phyloP scores from a whole-genome alignment of 2,113 vertebrate genomes.

The Siniperca knerii region DNA sequence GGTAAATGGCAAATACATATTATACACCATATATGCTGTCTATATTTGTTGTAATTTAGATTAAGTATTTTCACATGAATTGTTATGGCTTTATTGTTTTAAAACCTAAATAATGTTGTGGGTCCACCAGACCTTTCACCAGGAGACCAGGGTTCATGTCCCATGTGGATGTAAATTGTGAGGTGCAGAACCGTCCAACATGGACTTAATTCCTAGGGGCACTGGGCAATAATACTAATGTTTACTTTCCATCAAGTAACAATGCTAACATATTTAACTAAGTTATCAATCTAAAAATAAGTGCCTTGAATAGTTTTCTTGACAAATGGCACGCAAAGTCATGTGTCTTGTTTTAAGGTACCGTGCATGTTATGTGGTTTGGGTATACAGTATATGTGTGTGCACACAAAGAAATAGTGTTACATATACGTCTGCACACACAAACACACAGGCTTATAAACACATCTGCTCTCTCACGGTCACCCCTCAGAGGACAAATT shows the following conservation, averaged over 20 bases:
- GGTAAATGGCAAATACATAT: too few species aligned
- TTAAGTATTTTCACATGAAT: too few species aligned
- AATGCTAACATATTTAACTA: background rate
- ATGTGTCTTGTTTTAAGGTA: background rate
- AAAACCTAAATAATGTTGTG: too few species aligned
- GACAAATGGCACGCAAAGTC: background rate
- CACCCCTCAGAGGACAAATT: slow-evolving; percentile 54
- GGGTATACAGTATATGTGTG: background rate
- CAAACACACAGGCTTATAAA: slow-evolving; percentile 25
- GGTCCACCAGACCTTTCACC: too few species aligned
- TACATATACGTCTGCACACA: background rate
- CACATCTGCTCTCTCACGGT: slow-evolving; percentile 28
- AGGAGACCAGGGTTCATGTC: too few species aligned
- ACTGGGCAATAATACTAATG: background rate
- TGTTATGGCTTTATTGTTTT: too few species aligned
- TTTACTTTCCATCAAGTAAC: background rate
- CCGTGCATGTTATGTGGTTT: background rate
- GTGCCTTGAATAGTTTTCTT: background rate
- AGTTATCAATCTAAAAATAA: background rate
- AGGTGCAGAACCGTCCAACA: background rate
- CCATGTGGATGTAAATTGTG: background rate
- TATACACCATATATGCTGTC: too few species aligned
- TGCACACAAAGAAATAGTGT: background rate
- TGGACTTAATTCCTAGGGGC: too few species aligned
- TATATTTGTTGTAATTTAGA: too few species aligned